Evolutionary conservation across 2,797 vertebrate genomes (phyloP).

Genomic region (Knipowitschia caucasica): DNA sequence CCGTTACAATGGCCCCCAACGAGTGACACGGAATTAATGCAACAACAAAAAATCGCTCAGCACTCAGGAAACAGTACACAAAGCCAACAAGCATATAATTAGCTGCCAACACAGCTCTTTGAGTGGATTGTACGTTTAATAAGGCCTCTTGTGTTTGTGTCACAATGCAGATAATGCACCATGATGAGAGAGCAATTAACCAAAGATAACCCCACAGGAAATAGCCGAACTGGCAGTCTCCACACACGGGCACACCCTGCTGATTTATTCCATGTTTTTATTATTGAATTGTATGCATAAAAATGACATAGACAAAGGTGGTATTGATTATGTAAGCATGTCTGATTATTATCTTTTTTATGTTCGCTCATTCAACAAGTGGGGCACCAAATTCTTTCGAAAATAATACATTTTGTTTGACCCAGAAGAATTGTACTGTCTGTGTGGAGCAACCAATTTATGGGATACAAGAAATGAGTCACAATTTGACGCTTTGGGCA

Average conservation of each 20-base stretch:
- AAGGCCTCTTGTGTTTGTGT: slow-evolving; percentile 42
- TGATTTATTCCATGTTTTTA: slow-evolving; percentile 12
- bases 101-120: slow-evolving; percentile 52
- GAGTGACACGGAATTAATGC: slow-evolving; percentile 38
- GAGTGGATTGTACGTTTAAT: slow-evolving; percentile 42
- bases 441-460: no score
- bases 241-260: slow-evolving; percentile 7
- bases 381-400: no score
- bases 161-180: slow-evolving; percentile 30
- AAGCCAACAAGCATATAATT: slow-evolving; percentile 47
- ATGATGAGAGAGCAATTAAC: slow-evolving; percentile 53
- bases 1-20: slow-evolving; percentile 12
- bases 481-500: no score
- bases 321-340: no score
- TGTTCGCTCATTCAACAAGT: no score
- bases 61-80: slow-evolving; percentile 31
- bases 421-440: no score
- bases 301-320: background rate
- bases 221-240: slow-evolving; percentile 10
- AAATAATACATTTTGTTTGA: no score
- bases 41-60: slow-evolving; percentile 35
- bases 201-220: slow-evolving; percentile 33
- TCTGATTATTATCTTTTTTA: no score
- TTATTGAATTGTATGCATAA: background rate
- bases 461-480: no score